Evolutionary conservation across 2,797 vertebrate genomes (phyloP).

Genomic region (Carcharodon carcharias): DNA sequence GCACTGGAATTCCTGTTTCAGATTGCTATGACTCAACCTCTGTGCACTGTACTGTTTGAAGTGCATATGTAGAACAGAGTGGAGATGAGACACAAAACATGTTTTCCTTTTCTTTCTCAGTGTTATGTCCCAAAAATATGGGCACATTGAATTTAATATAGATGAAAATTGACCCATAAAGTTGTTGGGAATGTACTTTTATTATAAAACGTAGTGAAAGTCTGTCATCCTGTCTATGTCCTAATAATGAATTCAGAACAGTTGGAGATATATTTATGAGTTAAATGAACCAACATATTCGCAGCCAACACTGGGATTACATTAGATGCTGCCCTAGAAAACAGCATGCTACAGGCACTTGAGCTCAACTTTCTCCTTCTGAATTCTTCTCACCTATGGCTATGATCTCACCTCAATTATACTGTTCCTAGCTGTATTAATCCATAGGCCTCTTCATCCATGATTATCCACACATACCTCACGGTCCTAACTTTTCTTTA

Average conservation of each 20-base stretch:
- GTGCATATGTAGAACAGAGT: neutral
- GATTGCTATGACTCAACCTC: neutral
- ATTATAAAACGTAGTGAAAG: neutral
- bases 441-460: neutral
- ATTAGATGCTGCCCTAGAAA: neutral
- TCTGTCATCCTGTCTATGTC: neutral
- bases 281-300: neutral
- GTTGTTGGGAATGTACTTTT: neutral
- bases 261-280: neutral
- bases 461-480: neutral
- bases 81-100: neutral
- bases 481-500: neutral
- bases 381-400: neutral
- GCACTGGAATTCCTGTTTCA: neutral
- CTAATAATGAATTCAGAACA: neutral
- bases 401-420: neutral
- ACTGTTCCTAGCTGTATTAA: neutral
- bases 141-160: neutral
- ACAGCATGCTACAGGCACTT: neutral
- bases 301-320: neutral
- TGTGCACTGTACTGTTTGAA: neutral
- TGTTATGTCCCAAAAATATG: neutral
- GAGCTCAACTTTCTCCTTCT: neutral
- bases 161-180: neutral
- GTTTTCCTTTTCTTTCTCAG: neutral